Conservation (phyloP, 1,140 invertebrate genomes). For the Rhynchophorus ferrugineus region DNA sequence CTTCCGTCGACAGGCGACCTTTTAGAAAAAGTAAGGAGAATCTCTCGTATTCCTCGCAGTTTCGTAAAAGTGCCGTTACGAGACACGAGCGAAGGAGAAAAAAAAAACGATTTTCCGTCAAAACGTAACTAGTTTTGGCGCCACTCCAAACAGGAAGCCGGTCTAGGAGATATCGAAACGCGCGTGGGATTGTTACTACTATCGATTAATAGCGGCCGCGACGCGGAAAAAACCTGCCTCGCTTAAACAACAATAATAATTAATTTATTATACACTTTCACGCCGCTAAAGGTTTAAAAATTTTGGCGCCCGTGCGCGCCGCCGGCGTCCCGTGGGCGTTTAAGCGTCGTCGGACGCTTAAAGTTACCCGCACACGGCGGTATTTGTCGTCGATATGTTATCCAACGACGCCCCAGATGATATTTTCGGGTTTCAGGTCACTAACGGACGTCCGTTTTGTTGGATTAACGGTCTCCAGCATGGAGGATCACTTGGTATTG, state of each 20-base stretch:
- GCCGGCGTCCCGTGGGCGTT: neutral
- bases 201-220: neutral
- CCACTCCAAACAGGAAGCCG: neutral
- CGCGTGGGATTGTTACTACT: neutral
- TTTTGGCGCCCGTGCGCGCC: neutral
- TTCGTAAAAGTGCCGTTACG: neutral
- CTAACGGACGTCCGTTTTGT: no score
- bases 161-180: neutral
- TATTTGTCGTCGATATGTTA: no score
- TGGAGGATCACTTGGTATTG: no score
- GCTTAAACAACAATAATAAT: constrained; percentile 1
- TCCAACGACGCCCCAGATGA: no score
- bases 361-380: neutral
- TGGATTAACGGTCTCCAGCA: no score
- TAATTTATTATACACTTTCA: constrained; percentile 8
- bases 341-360: neutral
- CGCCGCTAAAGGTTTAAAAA: neutral
- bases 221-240: neutral
- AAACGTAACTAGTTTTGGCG: no score
- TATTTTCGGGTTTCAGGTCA: no score
- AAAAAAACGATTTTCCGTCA: no score
- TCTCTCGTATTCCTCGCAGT: no score
- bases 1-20: no score
- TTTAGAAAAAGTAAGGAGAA: no score
- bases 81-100: neutral